Base-by-base conservation (phyloP, 2,888 invertebrate genomes). In the Sphinx pinastri region DNA sequence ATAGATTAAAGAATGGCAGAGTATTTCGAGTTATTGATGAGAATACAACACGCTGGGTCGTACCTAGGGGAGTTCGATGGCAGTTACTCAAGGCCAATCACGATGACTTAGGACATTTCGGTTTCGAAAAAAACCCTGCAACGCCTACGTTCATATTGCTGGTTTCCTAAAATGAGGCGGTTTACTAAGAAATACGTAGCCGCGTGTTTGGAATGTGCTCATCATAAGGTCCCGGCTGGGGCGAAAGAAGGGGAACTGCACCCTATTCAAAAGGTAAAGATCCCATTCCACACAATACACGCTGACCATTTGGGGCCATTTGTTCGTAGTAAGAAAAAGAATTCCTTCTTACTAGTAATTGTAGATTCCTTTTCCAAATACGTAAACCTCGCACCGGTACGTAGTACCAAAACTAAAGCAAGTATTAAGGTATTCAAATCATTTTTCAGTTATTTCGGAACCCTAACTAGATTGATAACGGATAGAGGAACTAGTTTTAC, bases 321-420 rank as follows among this genome's bases (percentile, higher is more conserved):
- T 38, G 6, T 38, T 4, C 38, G 38, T 71, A 0, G 66, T 5
- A 76, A 73, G 52, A 13, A 68, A 0, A 71, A 73, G 0, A 70
- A 74, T 38, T 55, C 66, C 6, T 69, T 73, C 31, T 38, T 76
- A 0, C 19, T 76, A 19, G 71, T 73, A 6, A 66, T 71, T 0
- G 71, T 76, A 0, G 76, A 76, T 8, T 66, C 68, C 2, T 75
- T 76, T 38, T 75, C 76, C 1, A 76, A 76, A 57, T 76, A 60
- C 68, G 58, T 70, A 0, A 74, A 70, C 16, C 31, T 72, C 1
- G 70, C 52, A 0, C 63, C 76, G 2, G 76, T 76, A 1, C 60
- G 72, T 11, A 73, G 71, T 14, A 75, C 75, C 0, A 74, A 76
- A 5, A 25, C 74, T 0, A 38, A 19, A 11, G 67, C 31, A 14